Percentiles rank a stretch among this genome's conserved stretches.
These are phyloP conservation scores for Microtus oregoni DNA, from an alignment of 2,113 vertebrate species.

Conservation along the genomic window DNA sequence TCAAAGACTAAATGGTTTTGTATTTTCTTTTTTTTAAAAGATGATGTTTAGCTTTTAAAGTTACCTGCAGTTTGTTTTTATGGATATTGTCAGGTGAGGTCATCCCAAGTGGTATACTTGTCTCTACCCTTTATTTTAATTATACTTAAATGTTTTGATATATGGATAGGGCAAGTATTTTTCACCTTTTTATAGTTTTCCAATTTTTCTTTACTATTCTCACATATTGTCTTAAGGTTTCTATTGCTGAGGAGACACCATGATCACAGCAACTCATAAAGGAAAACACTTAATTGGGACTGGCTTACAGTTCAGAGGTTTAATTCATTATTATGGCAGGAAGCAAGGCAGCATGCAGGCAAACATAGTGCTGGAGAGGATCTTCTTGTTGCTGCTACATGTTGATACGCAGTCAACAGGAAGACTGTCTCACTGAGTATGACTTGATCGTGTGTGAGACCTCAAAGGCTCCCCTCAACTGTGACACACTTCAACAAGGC, in stretches of 20 bases:
- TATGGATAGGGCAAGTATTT: background rate
- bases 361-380: no score
- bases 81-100: background rate
- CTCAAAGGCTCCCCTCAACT: no score
- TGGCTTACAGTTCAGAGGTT: no score
- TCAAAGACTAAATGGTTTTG: background rate
- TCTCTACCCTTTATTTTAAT: background rate
- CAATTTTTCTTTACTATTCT: background rate
- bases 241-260: no score
- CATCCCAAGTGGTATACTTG: background rate
- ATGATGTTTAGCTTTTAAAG: background rate
- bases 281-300: no score
- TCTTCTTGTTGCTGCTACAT: background rate
- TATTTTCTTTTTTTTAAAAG: background rate
- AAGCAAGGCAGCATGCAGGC: no score
- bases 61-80: constrained; percentile 13
- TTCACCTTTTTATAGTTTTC: constrained; percentile 16
- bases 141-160: background rate
- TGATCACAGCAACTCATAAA: no score
- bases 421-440: no score
- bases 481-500: no score
- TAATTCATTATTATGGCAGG: no score
- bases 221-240: background rate
- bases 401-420: no score
- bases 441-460: no score